Conservation (phyloP, 2,113 vertebrate genomes). For the Microcebus tavaratra region DNA sequence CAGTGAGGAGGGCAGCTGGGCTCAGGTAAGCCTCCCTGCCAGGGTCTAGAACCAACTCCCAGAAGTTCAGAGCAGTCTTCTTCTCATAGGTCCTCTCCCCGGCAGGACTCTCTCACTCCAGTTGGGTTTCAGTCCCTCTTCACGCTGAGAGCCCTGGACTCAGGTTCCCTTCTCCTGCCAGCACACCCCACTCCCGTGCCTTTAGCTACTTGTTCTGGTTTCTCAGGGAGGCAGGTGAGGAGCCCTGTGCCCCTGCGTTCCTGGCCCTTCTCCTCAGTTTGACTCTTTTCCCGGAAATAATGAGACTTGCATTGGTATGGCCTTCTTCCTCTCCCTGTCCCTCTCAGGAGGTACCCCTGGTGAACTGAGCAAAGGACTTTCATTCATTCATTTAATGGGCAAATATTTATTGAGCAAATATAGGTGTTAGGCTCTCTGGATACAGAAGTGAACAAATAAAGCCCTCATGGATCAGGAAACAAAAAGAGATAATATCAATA, state of each 20-base stretch:
- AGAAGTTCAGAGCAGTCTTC: background rate
- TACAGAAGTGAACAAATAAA: background rate
- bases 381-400: too few species aligned
- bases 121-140: background rate
- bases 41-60: background rate
- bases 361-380: background rate
- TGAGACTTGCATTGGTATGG: background rate
- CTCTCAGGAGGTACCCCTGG: background rate
- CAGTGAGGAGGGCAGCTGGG: conserved; percentile 98
- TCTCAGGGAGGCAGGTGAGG: background rate
- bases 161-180: background rate
- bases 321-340: background rate
- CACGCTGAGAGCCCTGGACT: background rate
- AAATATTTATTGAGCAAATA: background rate
- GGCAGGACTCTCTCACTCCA: background rate
- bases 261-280: background rate
- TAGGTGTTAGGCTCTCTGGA: background rate
- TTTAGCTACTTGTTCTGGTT: background rate
- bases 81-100: background rate
- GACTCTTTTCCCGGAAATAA: background rate
- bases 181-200: fast-evolving
- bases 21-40: conserved; percentile 91
- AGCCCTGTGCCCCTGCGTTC: background rate
- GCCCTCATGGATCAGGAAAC: background rate
- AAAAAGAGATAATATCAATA: background rate